These are phyloP conservation scores for Rotaria macrura DNA, from an alignment of 2,888 invertebrate genomes.

Conservation along the genomic window DNA sequence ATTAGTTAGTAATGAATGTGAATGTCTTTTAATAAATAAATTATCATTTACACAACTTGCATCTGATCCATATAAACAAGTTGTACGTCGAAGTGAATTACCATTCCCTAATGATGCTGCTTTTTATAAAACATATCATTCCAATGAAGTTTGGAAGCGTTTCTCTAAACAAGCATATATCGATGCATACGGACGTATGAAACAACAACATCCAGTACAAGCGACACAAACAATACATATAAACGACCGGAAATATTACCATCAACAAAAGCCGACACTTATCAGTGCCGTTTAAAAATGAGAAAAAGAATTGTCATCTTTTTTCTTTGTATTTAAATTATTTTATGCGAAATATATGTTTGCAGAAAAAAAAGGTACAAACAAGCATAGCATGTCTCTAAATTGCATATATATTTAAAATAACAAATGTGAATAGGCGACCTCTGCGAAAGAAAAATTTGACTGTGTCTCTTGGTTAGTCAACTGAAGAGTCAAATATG, in stretches of 20 bases:
- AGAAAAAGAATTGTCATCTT: not conserved
- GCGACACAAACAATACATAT: not conserved
- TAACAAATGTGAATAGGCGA: not conserved
- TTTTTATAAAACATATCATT: not conserved
- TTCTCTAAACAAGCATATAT: not conserved
- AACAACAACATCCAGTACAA: not conserved
- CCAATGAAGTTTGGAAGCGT: not conserved
- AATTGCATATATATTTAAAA: not conserved
- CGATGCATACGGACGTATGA: not conserved
- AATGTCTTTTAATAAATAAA: not conserved
- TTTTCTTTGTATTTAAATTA: not conserved
- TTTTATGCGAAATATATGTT: not conserved
- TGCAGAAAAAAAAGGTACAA: no score
- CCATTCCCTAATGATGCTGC: not conserved
- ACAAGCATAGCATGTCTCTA: no score
- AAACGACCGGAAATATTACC: not conserved
- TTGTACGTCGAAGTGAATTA: not conserved
- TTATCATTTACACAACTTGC: not conserved
- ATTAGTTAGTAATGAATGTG: not conserved
- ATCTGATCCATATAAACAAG: not conserved
- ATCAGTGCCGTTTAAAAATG: not conserved
- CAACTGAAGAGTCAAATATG: not conserved
- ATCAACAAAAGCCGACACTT: not conserved
- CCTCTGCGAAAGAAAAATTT: not conserved
- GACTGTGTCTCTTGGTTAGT: not conserved